Conservation (phyloP, 2,797 vertebrate genomes). For the Ibycter americanus region DNA sequence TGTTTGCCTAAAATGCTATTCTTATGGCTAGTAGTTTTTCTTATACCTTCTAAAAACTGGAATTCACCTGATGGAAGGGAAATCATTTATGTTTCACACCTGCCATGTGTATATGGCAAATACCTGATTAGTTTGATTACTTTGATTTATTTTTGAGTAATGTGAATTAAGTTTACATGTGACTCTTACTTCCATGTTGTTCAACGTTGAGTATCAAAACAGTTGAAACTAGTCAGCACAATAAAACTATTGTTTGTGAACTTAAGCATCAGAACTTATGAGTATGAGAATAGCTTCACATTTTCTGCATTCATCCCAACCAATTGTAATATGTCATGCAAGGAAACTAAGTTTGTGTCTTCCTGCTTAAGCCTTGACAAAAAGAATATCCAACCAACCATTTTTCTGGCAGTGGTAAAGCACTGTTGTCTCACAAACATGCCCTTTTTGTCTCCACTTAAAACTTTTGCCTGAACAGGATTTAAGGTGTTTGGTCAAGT, state of each 20-base stretch:
- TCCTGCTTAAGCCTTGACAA: neutral
- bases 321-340: neutral
- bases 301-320: neutral
- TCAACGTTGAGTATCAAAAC: neutral
- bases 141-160: neutral
- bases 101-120: neutral
- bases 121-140: neutral
- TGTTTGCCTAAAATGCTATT: neutral
- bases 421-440: neutral
- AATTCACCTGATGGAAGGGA: neutral
- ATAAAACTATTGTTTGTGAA: neutral
- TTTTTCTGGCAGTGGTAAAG: neutral
- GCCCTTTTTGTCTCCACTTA: neutral
- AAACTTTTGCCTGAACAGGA: neutral
- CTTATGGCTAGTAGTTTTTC: neutral
- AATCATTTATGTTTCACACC: neutral
- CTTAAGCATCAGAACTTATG: neutral
- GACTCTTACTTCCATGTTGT: neutral
- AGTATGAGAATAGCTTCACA: neutral
- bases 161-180: neutral
- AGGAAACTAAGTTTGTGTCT: neutral
- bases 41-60: neutral
- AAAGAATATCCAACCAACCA: neutral
- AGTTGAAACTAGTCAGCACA: neutral
- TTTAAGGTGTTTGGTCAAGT: neutral